These are phyloP conservation scores for Phalacrocorax pelagicus DNA, from an alignment of 2,113 vertebrate species.

Conservation along the genomic window DNA sequence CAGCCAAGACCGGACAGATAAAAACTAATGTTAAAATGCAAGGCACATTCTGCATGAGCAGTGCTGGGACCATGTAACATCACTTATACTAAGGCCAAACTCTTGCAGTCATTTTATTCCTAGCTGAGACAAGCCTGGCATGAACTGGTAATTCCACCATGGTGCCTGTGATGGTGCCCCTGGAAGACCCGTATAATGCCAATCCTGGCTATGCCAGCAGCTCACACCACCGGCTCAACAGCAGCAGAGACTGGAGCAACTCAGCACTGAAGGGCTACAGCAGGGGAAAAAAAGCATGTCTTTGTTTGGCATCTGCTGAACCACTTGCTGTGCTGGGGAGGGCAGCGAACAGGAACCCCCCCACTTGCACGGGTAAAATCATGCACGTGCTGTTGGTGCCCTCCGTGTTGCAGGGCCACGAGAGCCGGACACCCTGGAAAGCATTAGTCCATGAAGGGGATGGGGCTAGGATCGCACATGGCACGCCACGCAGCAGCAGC, in stretches of 20 bases:
- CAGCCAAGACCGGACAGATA: neutral
- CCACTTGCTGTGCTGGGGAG: fast-evolving
- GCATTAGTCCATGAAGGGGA: fast-evolving
- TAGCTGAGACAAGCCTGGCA: neutral
- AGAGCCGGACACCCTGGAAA: neutral
- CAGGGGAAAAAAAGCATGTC: neutral
- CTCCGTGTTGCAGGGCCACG: fast-evolving
- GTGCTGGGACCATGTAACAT: fast-evolving
- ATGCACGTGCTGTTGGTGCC: fast-evolving
- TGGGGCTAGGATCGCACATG: fast-evolving
- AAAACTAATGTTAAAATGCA: neutral
- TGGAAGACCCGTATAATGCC: neutral
- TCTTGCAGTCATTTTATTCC: neutral
- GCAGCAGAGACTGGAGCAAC: neutral
- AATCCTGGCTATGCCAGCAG: fast-evolving
- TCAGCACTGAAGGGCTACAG: neutral
- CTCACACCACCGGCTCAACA: fast-evolving
- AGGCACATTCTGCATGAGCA: neutral
- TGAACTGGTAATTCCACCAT: neutral
- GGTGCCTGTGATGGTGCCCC: neutral
- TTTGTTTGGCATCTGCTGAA: neutral
- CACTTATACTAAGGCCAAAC: neutral
- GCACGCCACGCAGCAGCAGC: fast-evolving
- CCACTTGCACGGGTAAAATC: neutral
- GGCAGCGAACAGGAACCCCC: neutral